These are phyloP conservation scores for Epinephelus fuscoguttatus DNA, from an alignment of 2,113 vertebrate species.

Conservation along the genomic window DNA sequence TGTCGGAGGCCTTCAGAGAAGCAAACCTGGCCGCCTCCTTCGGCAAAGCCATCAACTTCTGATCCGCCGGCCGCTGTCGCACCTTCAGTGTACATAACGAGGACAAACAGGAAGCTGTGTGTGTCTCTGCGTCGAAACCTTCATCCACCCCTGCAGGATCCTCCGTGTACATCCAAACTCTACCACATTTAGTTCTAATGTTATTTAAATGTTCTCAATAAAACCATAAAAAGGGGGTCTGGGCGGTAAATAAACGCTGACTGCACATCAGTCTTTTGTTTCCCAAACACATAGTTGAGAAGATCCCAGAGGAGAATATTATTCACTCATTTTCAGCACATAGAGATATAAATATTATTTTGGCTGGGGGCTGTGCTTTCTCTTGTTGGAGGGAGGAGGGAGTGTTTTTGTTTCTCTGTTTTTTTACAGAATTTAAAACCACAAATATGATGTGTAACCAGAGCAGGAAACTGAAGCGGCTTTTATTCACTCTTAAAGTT, in stretches of 20 bases:
- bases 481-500: background rate
- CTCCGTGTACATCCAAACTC: slow-evolving; percentile 23
- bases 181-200: slow-evolving; percentile 51
- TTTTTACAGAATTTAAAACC: slow-evolving; percentile 16
- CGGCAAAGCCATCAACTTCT: slow-evolving; percentile 99
- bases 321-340: background rate
- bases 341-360: slow-evolving; percentile 12
- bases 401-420: slow-evolving; percentile 15
- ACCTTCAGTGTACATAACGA: slow-evolving; percentile 64
- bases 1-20: slow-evolving; percentile 99
- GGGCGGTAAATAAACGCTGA: slow-evolving; percentile 26
- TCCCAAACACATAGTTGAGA: slow-evolving; percentile 24
- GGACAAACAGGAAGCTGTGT: slow-evolving; percentile 18
- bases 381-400: background rate
- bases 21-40: slow-evolving; percentile 97
- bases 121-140: slow-evolving; percentile 2
- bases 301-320: background rate
- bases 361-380: background rate
- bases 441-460: background rate
- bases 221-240: slow-evolving; percentile 39
- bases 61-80: slow-evolving; percentile 59
- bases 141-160: background rate
- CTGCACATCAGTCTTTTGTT: slow-evolving; percentile 57
- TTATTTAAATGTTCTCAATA: slow-evolving; percentile 77
- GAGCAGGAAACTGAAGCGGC: slow-evolving; percentile 14